Base-by-base conservation (phyloP, 1,140 invertebrate genomes). In the Aphelenchoides fujianensis region DNA sequence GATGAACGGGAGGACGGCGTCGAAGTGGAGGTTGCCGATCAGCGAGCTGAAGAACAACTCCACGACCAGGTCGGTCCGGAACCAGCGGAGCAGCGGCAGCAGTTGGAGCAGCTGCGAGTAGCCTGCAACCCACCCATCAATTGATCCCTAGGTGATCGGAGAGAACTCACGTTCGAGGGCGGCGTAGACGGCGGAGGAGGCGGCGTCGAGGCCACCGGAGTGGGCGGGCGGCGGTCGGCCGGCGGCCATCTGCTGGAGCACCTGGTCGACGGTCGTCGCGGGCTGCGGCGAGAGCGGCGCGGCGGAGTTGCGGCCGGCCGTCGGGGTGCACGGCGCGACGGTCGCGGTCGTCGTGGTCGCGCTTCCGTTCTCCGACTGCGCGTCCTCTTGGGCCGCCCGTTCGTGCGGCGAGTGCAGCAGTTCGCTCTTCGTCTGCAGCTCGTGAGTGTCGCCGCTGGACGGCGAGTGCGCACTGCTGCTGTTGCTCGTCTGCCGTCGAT, bases 1-100 rank as follows among this genome's bases (percentile, higher is more conserved):
- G 80, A 95, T 91, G 82, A 92, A 94, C 68, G 93, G 93, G 85
- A 95, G 92, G 73, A 94, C 91, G 83, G 90, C 92, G 84, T 94
- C 91, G 69, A 96, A 93, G 86, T 92, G 91, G 70, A 94, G 90
- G 82, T 91, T 92, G n/a, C 93, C 93, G 37, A 94, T 90, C 36
- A 95, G 88, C 23, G 92, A 92, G 12, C 92, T 90, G 84, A 84
- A 83, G 86, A 96, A 95, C 35, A 96, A 87, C 82, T 97, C 93
- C 85, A 95, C 94, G 77, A 95, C 88, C 41, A 93, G 89, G 37
- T 89, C 86, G 1, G 91, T 89, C 61, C 90, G 89, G 79, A 95
- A 89, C 52, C 89, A 89, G 54, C 91, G 88, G 27, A 95, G 86
- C 5, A 90, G 89, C 0, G 92, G 90, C 55, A 95, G 87, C 79